Evolutionary conservation across 2,113 vertebrate species (phyloP).

Genomic region (Ceyx margarethae): DNA sequence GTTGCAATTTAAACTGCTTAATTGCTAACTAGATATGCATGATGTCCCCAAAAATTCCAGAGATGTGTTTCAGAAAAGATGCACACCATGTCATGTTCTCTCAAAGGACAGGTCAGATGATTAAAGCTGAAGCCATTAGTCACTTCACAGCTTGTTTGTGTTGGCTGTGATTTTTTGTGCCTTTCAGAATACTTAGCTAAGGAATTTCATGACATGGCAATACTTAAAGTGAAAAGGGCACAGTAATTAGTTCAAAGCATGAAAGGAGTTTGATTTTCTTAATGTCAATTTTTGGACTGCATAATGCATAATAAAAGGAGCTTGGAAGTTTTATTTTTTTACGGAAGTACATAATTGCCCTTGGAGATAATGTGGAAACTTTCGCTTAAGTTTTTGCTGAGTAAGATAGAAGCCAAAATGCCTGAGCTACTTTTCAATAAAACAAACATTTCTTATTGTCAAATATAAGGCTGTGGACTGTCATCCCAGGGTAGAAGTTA

Average conservation of each 20-base stretch:
- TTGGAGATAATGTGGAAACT: not conserved
- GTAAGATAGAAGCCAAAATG: not conserved
- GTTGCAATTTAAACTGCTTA: not conserved
- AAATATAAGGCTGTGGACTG: not conserved
- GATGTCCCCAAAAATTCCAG: not conserved
- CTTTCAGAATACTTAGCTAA: not conserved
- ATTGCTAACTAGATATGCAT: not conserved
- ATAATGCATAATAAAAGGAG: not conserved
- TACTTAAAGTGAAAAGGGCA: slow-evolving; percentile 24
- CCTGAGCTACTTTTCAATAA: not conserved
- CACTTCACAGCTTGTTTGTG: slow-evolving; percentile 1
- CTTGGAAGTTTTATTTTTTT: not conserved
- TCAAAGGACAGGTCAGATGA: not conserved
- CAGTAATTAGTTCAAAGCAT: slow-evolving; percentile 34
- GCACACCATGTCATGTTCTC: not conserved
- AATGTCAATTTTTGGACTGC: not conserved
- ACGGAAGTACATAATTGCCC: not conserved
- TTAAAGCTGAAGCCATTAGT: not conserved
- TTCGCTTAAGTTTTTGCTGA: not conserved
- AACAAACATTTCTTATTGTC: not conserved
- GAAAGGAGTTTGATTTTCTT: slow-evolving; percentile 31
- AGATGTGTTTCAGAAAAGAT: not conserved
- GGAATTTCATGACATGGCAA: slow-evolving; percentile 28
- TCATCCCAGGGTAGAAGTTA: not conserved
- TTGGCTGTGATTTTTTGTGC: not conserved